These are phyloP conservation scores for Thera obeliscata DNA, from an alignment of 2,888 invertebrate species.

Conservation along the genomic window DNA sequence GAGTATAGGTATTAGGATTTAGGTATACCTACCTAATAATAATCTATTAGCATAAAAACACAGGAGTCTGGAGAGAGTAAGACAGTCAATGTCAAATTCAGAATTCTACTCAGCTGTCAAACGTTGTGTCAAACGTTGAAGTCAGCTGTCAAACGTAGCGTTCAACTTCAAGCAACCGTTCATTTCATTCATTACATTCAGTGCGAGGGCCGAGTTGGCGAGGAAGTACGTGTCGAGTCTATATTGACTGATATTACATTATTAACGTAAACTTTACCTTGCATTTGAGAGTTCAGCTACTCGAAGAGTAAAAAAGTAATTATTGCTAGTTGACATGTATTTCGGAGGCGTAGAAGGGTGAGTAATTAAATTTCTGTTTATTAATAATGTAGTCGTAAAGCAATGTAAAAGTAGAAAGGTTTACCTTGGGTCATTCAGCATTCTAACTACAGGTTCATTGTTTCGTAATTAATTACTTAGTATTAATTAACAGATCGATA, in stretches of 20 bases:
- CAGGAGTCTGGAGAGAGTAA: too few relatives aligned
- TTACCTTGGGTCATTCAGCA: slow-evolving; percentile 68
- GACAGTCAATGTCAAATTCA: too few relatives aligned
- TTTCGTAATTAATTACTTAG: slow-evolving; percentile 50
- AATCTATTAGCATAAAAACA: too few relatives aligned
- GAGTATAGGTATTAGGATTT: too few relatives aligned
- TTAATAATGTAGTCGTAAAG: slow-evolving; percentile 26
- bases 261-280: slow-evolving; percentile 15
- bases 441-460: slow-evolving; percentile 46
- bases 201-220: slow-evolving; percentile 57
- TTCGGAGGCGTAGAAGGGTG: slow-evolving; percentile 80
- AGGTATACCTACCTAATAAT: too few relatives aligned
- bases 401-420: slow-evolving; percentile 71
- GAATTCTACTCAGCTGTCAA: slow-evolving; percentile 18
- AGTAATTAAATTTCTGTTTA: slow-evolving; percentile 47
- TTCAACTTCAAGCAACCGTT: background rate
- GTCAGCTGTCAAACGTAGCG: background rate
- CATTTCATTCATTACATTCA: slow-evolving; percentile 38
- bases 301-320: background rate
- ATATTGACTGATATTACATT: slow-evolving; percentile 6
- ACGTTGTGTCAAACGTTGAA: slow-evolving; percentile 1
- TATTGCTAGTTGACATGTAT: slow-evolving; percentile 49
- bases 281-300: background rate
- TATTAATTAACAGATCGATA: slow-evolving; percentile 31
- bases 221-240: slow-evolving; percentile 39